Base-by-base conservation (phyloP, 1,140 invertebrate species). In the Protaetia brevitarsis region DNA sequence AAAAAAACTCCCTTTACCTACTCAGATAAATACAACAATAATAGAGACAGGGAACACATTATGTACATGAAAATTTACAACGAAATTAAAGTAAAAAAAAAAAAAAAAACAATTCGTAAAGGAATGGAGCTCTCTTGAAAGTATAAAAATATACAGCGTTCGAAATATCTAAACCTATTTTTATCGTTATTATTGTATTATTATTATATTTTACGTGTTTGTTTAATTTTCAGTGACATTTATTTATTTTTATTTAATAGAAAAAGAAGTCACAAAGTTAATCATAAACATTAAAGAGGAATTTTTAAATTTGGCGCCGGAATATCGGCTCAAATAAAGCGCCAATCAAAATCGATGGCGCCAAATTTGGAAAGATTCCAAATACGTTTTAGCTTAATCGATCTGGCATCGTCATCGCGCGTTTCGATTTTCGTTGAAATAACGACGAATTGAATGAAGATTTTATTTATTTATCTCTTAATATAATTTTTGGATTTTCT, bases 71-170 rank as follows among this genome's bases (percentile, higher is more conserved):
- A 51, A 19, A 37, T 37, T 37, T 37, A 37, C 34, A 37, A 37
- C 16, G 16, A 37, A 37, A 51, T 51, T 19, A n/a, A n/a, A n/a
- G n/a, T n/a, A n/a, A n/a, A n/a, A n/a, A n/a, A n/a, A n/a, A n/a
- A n/a, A n/a, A n/a, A 23, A n/a, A 23, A 51, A 51, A 51, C 16
- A 51, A 51, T 51, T 23, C 19, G n/a, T n/a, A 23, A 51, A 51
- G 41, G 41, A 51, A 51, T 51, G 41, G 41, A 51, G 41, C 26
- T 23, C 16, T 51, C 26, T 19, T 16, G 26, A 51, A 51, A 51
- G 41, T 51, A 51, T 51, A 51, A 51, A 51, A 51, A 51, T 51
- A 51, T 51, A 51, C 41, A 51, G 41, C 41, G 41, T 51, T 51
- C 5, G 41, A 51, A 51, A 51, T 51, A 19, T 51, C 41, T 51